These are phyloP conservation scores for Cheilosia grossa DNA, from an alignment of 2,888 invertebrate genomes.

Conservation along the genomic window DNA sequence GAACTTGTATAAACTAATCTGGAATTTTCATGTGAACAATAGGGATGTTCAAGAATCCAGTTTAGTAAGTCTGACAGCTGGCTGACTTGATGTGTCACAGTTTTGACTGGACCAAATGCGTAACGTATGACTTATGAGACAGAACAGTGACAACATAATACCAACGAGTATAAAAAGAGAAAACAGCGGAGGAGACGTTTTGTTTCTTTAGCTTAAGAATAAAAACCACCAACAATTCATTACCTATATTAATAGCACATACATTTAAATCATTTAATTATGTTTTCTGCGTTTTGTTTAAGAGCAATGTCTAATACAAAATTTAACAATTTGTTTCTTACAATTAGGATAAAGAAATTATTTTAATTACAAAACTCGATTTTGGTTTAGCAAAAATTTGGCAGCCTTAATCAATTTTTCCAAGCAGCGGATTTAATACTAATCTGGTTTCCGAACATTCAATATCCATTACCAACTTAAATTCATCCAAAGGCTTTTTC, in stretches of 20 bases:
- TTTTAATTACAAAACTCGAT: conserved; percentile 1
- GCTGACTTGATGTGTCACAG: too few relatives aligned
- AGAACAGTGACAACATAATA: too few relatives aligned
- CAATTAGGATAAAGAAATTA: conserved; percentile 19
- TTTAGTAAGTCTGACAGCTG: too few relatives aligned
- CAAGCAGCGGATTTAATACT: conserved; percentile 18
- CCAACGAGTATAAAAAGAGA: too few relatives aligned
- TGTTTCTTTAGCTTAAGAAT: neutral
- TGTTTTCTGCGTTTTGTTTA: neutral
- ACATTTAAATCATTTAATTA: neutral
- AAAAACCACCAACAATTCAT: neutral
- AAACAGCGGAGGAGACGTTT: too few relatives aligned
- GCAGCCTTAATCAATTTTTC: conserved; percentile 50
- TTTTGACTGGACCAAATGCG: too few relatives aligned
- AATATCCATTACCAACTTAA: neutral
- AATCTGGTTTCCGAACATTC: conserved; percentile 2
- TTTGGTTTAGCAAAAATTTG: conserved; percentile 36
- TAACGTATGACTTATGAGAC: too few relatives aligned
- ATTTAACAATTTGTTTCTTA: conserved; percentile 25
- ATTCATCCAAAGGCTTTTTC: conserved; percentile 15
- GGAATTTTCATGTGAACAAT: too few relatives aligned
- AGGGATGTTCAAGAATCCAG: too few relatives aligned
- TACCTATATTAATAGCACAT: neutral
- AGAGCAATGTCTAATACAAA: conserved; percentile 24
- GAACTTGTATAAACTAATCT: too few relatives aligned